Evolutionary conservation across 1,140 invertebrate species (phyloP).

Genomic region (Lysiphlebus fabarum): DNA sequence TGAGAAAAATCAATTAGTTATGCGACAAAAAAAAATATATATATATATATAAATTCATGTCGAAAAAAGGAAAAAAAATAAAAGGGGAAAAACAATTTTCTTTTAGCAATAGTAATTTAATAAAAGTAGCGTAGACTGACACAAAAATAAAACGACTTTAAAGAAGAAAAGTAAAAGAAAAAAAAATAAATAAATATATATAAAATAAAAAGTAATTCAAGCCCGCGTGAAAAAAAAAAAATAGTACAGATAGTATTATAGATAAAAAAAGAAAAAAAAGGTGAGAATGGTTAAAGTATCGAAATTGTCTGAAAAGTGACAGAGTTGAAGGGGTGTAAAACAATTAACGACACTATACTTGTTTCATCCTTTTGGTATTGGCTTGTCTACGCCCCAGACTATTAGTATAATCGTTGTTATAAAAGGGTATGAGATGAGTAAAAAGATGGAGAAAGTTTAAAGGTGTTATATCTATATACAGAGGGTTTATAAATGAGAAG

Average conservation of each 20-base stretch:
- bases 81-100: background rate
- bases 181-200: background rate
- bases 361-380: constrained; percentile 33
- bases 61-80: background rate
- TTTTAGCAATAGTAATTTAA: background rate
- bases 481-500: too few relatives aligned
- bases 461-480: too few relatives aligned
- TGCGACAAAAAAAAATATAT: constrained; percentile 23
- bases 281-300: constrained; percentile 16
- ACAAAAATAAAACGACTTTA: background rate
- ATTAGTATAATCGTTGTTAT: constrained; percentile 42
- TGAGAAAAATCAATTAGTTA: constrained; percentile 48
- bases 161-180: constrained; percentile 1
- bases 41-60: too few relatives aligned
- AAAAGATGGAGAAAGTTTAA: too few relatives aligned
- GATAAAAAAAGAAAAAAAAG: constrained; percentile 5
- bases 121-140: background rate
- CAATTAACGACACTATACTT: constrained; percentile 38
- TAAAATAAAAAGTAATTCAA: too few relatives aligned
- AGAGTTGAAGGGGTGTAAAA: constrained; percentile 31
- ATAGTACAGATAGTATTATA: constrained; percentile 13
- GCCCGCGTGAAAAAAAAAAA: constrained; percentile 2
- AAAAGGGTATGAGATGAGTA: constrained; percentile 24
- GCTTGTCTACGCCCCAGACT: constrained; percentile 42
- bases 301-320: constrained; percentile 22